phyloP scores from a whole-genome alignment of 2,797 vertebrate species.

The Spinibarbus caldwelli region DNA sequence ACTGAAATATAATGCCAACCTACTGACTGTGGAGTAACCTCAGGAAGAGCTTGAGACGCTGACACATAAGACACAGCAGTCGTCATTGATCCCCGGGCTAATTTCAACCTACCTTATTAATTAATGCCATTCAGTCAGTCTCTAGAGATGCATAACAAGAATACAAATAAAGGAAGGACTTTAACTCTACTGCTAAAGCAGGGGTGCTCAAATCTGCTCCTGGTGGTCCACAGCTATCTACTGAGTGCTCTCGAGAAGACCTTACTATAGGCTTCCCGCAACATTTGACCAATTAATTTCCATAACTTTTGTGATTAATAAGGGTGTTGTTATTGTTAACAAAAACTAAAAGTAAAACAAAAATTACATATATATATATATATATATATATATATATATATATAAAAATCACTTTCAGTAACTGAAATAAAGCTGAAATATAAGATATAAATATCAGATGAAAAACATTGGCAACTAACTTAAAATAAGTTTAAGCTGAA shows the following conservation, averaged over 20 bases:
- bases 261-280: background rate
- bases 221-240: background rate
- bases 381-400: too few species aligned
- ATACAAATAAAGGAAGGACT: background rate
- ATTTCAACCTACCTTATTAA: constrained; percentile 29
- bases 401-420: background rate
- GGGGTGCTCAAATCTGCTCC: background rate
- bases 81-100: constrained; percentile 7
- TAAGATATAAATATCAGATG: background rate
- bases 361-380: too few species aligned
- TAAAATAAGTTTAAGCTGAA: background rate
- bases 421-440: background rate
- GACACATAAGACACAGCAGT: constrained; percentile 27
- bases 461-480: background rate
- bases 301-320: background rate
- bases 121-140: constrained; percentile 18
- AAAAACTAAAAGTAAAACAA: background rate
- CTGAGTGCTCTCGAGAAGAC: background rate
- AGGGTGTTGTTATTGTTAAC: background rate
- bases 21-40: constrained; percentile 1
- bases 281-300: background rate
- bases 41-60: background rate
- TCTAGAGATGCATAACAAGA: background rate
- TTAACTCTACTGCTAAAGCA: background rate
- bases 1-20: constrained; percentile 7